Evolutionary conservation across 2,888 invertebrate species (phyloP), one percentile per base, ranked within the genome.

Genomic region (Sinhomidia bicolor): DNA sequence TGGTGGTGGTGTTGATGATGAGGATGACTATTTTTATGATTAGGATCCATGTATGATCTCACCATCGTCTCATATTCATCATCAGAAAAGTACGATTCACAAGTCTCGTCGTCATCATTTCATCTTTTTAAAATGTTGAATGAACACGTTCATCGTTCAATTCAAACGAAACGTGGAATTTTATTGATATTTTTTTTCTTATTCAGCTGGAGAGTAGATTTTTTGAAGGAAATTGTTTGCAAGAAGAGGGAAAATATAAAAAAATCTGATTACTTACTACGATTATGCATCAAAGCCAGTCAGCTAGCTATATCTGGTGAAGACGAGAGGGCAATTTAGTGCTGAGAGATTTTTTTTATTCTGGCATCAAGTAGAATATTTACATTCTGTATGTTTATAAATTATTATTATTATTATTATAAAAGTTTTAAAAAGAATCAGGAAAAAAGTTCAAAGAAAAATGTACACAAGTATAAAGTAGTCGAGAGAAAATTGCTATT

Each of bases 101-200:
- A n/a, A n/a, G n/a, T n/a, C n/a, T n/a, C n/a, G n/a, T n/a, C n/a
- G n/a, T n/a, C n/a, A n/a, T n/a, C n/a, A n/a, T 41, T 44, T 41
- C 78, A 78, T 32, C 54, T 12, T 79, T 36, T 79, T 79, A 57
- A 76, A 79, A 41, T 79, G 54, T n/a, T n/a, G n/a, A n/a, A 60
- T n/a, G 29, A 47, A 29, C 26, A 47, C 5, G 17, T 54, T 7
- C 26, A 62, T 26, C 23, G 12, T 60, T 51, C 10, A n/a, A 51
- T 26, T 60, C 44, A 44, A 44, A 44, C 44, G n/a, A n/a, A n/a
- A n/a, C n/a, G 44, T 12, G 12, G 9, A 12, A 44, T 54, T 54
- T 54, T 54, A 54, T 54, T 54, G 54, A 17, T 6, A 17, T 54
- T 54, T 54, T 51, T n/a, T 9, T 51, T 51, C 17, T 44, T 44